A percentile compares a stretch with the other conserved stretches of the same genome.
These are phyloP conservation scores for Paedocypris sp. DNA, from an alignment of 2,113 vertebrate species.

Conservation along the genomic window DNA sequence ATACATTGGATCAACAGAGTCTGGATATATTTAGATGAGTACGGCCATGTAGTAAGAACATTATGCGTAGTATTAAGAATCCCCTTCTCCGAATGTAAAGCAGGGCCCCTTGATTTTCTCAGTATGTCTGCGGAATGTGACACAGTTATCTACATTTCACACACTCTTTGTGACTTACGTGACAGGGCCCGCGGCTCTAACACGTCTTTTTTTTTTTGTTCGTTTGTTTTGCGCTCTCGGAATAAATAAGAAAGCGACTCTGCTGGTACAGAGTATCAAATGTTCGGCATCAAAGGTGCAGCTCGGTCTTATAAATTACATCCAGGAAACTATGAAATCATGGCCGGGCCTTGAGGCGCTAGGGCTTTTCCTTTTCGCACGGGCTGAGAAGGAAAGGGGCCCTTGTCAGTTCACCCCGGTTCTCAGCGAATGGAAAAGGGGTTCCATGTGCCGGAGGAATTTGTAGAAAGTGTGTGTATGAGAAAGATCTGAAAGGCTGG, in stretches of 20 bases:
- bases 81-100: constrained; percentile 30
- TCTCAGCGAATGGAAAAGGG: constrained; percentile 40
- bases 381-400: constrained; percentile 30
- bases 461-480: constrained; percentile 41
- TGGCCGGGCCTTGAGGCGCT: constrained; percentile 22
- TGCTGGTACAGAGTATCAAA: constrained; percentile 15
- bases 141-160: constrained; percentile 41
- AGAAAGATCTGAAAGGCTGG: constrained; percentile 29
- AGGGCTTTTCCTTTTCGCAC: constrained; percentile 37
- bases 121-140: constrained; percentile 44
- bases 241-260: constrained; percentile 22
- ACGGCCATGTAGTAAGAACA: constrained; percentile 31
- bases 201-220: constrained; percentile 24
- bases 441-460: constrained; percentile 51
- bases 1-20: neutral
- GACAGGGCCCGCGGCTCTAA: constrained; percentile 47
- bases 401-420: constrained; percentile 37
- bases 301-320: constrained; percentile 24
- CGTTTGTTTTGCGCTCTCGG: constrained; percentile 20
- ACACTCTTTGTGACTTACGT: constrained; percentile 45
- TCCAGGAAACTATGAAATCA: constrained; percentile 30
- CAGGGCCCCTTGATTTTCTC: constrained; percentile 15
- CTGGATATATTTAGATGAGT: constrained; percentile 2
- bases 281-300: constrained; percentile 14
- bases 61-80: constrained; percentile 36